These are phyloP conservation scores for Sebastes melanostomus DNA, from an alignment of 2,797 vertebrate genomes.

Conservation along the genomic window DNA sequence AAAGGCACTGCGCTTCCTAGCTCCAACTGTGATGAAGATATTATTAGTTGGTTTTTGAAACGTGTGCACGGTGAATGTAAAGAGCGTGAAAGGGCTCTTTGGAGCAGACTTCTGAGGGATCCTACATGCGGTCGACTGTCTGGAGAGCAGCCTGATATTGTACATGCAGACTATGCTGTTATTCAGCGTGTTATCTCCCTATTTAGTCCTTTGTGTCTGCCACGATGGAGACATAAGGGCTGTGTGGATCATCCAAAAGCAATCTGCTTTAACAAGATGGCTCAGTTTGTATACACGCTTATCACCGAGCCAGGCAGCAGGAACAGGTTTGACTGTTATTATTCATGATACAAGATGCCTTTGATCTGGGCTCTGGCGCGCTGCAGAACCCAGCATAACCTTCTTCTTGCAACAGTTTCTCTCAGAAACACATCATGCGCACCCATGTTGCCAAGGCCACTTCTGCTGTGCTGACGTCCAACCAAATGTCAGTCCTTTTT, in stretches of 20 bases:
- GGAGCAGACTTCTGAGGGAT: conserved; percentile 8
- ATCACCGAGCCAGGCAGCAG: conserved; percentile 55
- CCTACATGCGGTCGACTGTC: conserved; percentile 1
- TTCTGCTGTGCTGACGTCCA: neutral
- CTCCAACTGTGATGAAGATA: conserved; percentile 19
- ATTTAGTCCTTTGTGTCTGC: conserved; percentile 56
- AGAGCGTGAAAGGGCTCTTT: conserved; percentile 3
- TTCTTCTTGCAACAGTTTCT: conserved; percentile 23
- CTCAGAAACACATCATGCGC: neutral
- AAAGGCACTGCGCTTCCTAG: neutral
- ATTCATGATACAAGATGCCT: conserved; percentile 74
- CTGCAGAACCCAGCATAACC: conserved; percentile 40
- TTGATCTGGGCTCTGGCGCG: conserved; percentile 64
- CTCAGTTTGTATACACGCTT: conserved; percentile 65
- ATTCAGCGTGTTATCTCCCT: conserved; percentile 42
- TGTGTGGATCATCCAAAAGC: conserved; percentile 64
- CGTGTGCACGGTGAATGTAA: conserved; percentile 4
- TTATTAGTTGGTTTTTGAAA: conserved; percentile 33
- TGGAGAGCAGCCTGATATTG: conserved; percentile 18
- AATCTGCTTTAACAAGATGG: conserved; percentile 70
- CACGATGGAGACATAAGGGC: conserved; percentile 60
- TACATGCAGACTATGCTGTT: conserved; percentile 12
- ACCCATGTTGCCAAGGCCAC: neutral
- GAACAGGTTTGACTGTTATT: conserved; percentile 66
- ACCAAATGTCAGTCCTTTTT: neutral